A percentile compares a stretch with the other conserved stretches of the same genome.
Evolutionary conservation across 2,113 vertebrate genomes (phyloP).

Genomic region (Nanger granti): DNA sequence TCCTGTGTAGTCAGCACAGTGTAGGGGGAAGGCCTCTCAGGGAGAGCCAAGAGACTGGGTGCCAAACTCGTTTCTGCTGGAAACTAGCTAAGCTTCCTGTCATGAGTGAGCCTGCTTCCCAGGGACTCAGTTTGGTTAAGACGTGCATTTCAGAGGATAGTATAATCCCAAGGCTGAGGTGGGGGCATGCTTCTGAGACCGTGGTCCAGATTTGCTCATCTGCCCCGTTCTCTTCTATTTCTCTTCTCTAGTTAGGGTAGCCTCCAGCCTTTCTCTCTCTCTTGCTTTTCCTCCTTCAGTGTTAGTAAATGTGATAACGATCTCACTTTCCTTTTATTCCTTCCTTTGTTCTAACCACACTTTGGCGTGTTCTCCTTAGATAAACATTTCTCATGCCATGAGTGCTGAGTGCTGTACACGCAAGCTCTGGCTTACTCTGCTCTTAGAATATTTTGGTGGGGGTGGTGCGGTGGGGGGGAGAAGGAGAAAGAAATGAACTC

Average conservation of each 20-base stretch:
- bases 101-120: background rate
- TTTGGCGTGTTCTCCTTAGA: slow-evolving; percentile 42
- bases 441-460: background rate
- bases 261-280: background rate
- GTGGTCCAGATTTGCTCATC: background rate
- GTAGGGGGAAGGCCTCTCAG: background rate
- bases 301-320: slow-evolving; percentile 24
- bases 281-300: background rate
- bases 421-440: background rate
- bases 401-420: background rate
- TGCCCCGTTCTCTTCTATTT: background rate
- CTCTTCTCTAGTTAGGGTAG: background rate
- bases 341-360: slow-evolving; percentile 62
- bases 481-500: background rate
- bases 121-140: background rate
- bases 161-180: background rate
- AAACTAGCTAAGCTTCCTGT: background rate
- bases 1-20: background rate
- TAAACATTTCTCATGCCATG: slow-evolving; percentile 38
- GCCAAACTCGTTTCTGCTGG: background rate
- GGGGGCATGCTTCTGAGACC: background rate
- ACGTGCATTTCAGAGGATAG: background rate
- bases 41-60: background rate
- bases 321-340: slow-evolving; percentile 42
- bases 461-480: too few species aligned